Evolutionary conservation across 2,113 vertebrate genomes (phyloP).

Genomic region (Callospermophilus lateralis): DNA sequence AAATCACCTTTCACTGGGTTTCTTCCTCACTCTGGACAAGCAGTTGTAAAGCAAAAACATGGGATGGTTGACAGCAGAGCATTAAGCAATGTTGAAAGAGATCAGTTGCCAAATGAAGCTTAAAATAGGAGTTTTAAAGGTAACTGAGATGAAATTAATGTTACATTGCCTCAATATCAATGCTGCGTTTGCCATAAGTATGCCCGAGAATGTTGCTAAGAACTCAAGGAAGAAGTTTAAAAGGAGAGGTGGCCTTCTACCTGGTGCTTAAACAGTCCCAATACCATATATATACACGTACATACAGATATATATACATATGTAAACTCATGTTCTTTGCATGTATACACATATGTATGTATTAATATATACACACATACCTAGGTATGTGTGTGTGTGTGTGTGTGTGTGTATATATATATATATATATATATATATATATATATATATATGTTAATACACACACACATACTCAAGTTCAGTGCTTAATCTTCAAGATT

Average conservation of each 20-base stretch:
- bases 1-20: not conserved
- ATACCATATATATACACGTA: too few species aligned
- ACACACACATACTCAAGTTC: too few species aligned
- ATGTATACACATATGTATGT: too few species aligned
- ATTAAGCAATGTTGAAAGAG: slow-evolving; percentile 60
- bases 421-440: too few species aligned
- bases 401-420: too few species aligned
- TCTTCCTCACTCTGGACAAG: slow-evolving; percentile 55
- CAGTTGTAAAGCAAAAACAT: not conserved
- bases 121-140: slow-evolving; percentile 62
- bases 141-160: slow-evolving; percentile 59
- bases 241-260: not conserved
- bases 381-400: too few species aligned
- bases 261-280: not conserved
- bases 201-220: not conserved
- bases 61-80: slow-evolving; percentile 22
- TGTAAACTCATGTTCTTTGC: too few species aligned
- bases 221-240: not conserved
- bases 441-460: too few species aligned
- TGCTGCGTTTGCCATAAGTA: not conserved
- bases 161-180: slow-evolving; percentile 6
- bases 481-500: not conserved
- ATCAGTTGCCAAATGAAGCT: slow-evolving; percentile 74
- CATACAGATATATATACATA: too few species aligned
- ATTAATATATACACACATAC: too few species aligned